phyloP scores from a whole-genome alignment of 2,888 invertebrate genomes.

The Cremastinae sp. region DNA sequence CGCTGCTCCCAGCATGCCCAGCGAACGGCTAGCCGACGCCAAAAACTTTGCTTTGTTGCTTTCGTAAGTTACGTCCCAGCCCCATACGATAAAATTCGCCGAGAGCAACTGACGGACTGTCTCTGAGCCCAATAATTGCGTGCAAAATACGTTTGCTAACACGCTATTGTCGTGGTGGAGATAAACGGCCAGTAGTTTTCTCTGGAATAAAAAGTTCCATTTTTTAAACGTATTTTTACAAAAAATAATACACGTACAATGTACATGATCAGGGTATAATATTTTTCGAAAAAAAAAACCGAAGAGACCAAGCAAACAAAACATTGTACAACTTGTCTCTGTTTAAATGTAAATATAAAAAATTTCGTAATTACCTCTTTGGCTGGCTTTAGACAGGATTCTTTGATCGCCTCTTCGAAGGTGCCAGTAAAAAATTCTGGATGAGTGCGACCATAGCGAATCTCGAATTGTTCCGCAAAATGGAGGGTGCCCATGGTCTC shows the following conservation, averaged over 20 bases:
- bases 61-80: conserved; percentile 97
- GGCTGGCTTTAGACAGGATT: conserved; percentile 93
- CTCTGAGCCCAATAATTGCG: conserved; percentile 95
- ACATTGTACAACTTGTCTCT: neutral
- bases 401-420: conserved; percentile 93
- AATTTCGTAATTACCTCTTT: conserved; percentile 84
- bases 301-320: too few species aligned
- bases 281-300: too few species aligned
- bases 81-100: conserved; percentile 96
- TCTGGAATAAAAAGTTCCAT: conserved; percentile 83
- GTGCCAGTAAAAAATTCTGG: conserved; percentile 96
- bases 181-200: conserved; percentile 96
- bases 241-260: too few species aligned
- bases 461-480: conserved; percentile 92
- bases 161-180: conserved; percentile 98
- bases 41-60: conserved; percentile 92
- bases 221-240: neutral
- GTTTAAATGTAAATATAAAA: neutral
- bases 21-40: conserved; percentile 87
- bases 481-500: conserved; percentile 92
- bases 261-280: too few species aligned
- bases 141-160: conserved; percentile 97
- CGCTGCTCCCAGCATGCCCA: conserved; percentile 91
- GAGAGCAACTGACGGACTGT: conserved; percentile 94
- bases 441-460: conserved; percentile 92